Conservation (phyloP, 2,113 vertebrate species). For the Illadopsis cleaveri region DNA sequence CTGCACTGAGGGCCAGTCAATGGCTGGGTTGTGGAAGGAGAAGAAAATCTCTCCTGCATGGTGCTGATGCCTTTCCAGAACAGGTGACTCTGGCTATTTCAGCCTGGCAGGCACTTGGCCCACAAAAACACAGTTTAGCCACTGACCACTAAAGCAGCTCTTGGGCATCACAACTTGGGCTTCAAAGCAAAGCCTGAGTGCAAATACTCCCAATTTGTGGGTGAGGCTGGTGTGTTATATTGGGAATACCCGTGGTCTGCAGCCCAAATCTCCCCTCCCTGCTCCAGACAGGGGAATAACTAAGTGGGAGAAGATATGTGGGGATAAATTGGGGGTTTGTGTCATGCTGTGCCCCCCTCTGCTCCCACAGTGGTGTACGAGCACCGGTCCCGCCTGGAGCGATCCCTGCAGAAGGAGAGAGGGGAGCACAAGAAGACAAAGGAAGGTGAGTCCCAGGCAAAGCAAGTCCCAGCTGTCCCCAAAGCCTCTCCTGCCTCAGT, state of each 20-base stretch:
- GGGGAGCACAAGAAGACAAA: slow-evolving; percentile 79
- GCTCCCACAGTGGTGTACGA: slow-evolving; percentile 72
- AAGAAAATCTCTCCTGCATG: not conserved
- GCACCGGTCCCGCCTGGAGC: slow-evolving; percentile 74
- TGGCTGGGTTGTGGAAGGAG: not conserved
- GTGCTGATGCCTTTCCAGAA: not conserved
- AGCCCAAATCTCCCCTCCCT: not conserved
- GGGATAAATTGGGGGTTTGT: rapidly evolving
- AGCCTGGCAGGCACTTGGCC: not conserved
- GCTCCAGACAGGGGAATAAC: not conserved
- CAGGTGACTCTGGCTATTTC: not conserved
- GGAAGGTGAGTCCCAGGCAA: slow-evolving; percentile 64
- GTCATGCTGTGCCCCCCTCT: not conserved
- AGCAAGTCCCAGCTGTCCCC: not conserved
- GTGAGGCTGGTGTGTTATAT: not conserved
- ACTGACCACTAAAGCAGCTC: not conserved
- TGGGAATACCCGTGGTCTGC: rapidly evolving
- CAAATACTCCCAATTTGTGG: not conserved
- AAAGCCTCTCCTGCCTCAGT: not conserved
- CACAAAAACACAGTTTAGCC: not conserved
- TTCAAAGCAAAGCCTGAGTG: not conserved
- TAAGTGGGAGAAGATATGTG: rapidly evolving
- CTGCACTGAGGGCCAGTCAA: not conserved
- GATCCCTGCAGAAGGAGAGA: slow-evolving; percentile 76
- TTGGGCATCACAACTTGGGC: not conserved